Percentiles rank a stretch among this genome's conserved stretches.
These are phyloP conservation scores for Poeciliopsis occidentalis DNA, from an alignment of 2,113 vertebrate species.

Conservation along the genomic window DNA sequence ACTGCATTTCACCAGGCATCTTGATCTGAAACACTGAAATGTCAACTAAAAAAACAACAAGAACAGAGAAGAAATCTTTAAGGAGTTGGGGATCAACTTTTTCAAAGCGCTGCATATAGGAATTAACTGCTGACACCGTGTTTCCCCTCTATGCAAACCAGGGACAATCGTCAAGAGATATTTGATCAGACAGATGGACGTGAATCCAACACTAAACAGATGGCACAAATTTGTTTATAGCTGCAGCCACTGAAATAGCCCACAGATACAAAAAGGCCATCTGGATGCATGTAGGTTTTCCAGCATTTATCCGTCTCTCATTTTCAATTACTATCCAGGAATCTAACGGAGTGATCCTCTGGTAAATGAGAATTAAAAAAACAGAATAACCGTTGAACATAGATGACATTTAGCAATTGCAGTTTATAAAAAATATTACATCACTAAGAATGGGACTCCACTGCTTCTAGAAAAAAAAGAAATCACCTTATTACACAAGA, in stretches of 20 bases:
- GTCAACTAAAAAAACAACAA: too few species aligned
- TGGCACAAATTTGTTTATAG: slow-evolving; percentile 62
- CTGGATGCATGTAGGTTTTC: slow-evolving; percentile 55
- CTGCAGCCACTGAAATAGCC: slow-evolving; percentile 52
- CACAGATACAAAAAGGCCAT: slow-evolving; percentile 64
- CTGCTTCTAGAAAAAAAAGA: too few species aligned
- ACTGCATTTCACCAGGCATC: too few species aligned
- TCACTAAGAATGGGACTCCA: too few species aligned
- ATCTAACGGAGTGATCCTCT: slow-evolving; percentile 1
- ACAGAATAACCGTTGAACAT: neutral
- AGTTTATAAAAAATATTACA: too few species aligned
- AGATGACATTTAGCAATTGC: too few species aligned
- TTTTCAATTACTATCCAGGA: slow-evolving; percentile 39
- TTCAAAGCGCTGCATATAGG: neutral
- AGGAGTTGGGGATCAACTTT: neutral
- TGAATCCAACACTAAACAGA: slow-evolving; percentile 61
- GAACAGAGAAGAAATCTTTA: too few species aligned
- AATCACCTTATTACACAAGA: too few species aligned
- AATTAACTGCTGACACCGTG: slow-evolving; percentile 5
- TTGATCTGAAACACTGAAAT: too few species aligned
- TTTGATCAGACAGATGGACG: slow-evolving; percentile 60
- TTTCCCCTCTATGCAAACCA: slow-evolving; percentile 29
- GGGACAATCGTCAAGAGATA: slow-evolving; percentile 23
- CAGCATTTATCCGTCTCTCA: slow-evolving; percentile 42
- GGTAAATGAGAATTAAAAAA: neutral